Base-by-base conservation (phyloP, 2,888 invertebrate species). In the Scaptomyza tumidula region DNA sequence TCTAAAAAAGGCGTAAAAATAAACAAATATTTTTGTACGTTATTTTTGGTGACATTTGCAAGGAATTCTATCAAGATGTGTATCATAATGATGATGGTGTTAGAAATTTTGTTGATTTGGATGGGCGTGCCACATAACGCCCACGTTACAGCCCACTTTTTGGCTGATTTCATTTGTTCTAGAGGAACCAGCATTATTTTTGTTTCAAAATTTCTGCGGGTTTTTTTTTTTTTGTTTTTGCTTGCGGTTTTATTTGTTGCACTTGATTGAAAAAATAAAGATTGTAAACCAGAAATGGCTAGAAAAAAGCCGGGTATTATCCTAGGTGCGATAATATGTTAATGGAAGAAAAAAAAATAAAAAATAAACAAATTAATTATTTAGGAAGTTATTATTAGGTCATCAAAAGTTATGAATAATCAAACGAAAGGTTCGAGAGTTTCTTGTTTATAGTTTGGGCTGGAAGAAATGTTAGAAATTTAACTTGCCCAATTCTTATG, bases 1-100 rank as follows among this genome's bases (percentile, higher is more conserved):
- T 39, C 31, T 27, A n/a, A 49, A 16, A 45, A 29, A 19, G 16
- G 10, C n/a, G 24, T 35, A 29, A 29, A 24, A 24, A 48, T 27
- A n/a, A 29, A 16, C 24, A 53, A 74, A 74, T 46, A 57, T 50
- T 62, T 50, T 61, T 14, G 4, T n/a, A 1, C 5, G 24, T 16
- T 33, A 16, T 35, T 33, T 43, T 27, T 44, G 31, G 33, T 46
- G 24, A 63, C 67, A 63, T 71, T 68, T 58, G 55, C 31, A 49
- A 75, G 64, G 77, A 75, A 76, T 72, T 68, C 10, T 59, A 43
- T 67, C 27, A 27, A 35, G 10, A 52, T 65, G 59, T 41, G 41
- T 4, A 54, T 35, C 41, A 48, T 35, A 24, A 11, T 14, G 19
- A 14, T 52, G 46, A 69, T 61, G 50, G 57, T 31, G 33, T 33